These are phyloP conservation scores for Scelioninae gen. 1 DNA, from an alignment of 2,888 invertebrate genomes.

Conservation along the genomic window DNA sequence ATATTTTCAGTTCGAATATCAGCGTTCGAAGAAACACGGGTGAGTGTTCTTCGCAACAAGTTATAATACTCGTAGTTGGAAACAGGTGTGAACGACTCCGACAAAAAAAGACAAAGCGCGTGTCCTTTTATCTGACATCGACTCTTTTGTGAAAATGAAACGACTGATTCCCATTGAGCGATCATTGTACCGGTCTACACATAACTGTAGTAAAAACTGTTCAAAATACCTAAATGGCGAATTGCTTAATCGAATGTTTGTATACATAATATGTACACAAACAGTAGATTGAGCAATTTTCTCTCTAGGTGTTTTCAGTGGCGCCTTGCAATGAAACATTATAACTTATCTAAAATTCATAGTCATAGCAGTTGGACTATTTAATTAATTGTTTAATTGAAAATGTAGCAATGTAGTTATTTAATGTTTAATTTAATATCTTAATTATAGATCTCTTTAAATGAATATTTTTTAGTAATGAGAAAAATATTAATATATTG, in stretches of 20 bases:
- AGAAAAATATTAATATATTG: no score
- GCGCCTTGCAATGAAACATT: no score
- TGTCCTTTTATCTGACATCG: constrained; percentile 30
- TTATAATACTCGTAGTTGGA: no score
- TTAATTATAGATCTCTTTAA: no score
- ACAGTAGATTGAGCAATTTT: constrained; percentile 15
- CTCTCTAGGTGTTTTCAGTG: no score
- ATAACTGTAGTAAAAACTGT: constrained; percentile 17
- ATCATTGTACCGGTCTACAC: constrained; percentile 16
- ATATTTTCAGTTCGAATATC: constrained; percentile 14
- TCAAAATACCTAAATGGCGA: constrained; percentile 7
- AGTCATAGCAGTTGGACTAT: no score
- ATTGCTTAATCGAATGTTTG: constrained; percentile 3
- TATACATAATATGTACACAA: constrained; percentile 29
- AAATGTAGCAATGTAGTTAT: no score
- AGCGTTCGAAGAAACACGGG: neutral
- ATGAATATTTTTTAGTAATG: no score
- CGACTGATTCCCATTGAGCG: neutral
- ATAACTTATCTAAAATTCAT: no score
- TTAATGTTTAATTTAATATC: no score
- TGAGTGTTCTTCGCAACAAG: neutral
- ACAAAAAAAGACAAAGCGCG: constrained; percentile 12
- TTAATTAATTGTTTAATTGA: no score
- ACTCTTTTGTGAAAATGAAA: constrained; percentile 27
- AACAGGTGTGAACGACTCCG: constrained; percentile 17